A percentile compares a stretch with the other conserved stretches of the same genome.
Evolutionary conservation across 1,140 invertebrate genomes (phyloP).

Genomic region (Drosophila melanica): DNA sequence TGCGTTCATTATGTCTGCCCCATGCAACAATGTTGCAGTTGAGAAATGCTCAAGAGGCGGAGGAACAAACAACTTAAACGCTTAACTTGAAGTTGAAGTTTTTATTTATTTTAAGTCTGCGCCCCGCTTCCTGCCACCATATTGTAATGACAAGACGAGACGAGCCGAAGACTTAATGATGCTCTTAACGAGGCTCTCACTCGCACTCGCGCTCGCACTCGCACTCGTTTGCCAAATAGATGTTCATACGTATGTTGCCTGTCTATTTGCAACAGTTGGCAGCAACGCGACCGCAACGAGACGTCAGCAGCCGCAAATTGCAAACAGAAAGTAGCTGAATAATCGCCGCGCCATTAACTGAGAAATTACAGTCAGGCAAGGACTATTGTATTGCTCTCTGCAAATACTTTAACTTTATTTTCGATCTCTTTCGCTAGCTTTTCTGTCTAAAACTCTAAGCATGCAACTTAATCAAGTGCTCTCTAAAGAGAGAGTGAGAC

Average conservation of each 20-base stretch:
- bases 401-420: not conserved
- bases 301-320: conserved; percentile 34
- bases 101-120: conserved; percentile 79
- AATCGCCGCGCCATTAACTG: conserved; percentile 45
- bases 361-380: conserved; percentile 45
- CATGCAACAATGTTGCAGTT: conserved; percentile 76
- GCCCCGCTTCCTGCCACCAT: conserved; percentile 33
- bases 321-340: conserved; percentile 53
- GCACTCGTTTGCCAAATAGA: not conserved
- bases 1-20: conserved; percentile 66
- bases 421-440: not conserved
- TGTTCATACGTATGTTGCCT: conserved; percentile 16
- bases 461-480: too few relatives aligned
- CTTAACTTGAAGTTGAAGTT: conserved; percentile 72
- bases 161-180: conserved; percentile 59
- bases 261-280: conserved; percentile 47
- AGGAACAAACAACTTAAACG: conserved; percentile 80
- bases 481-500: too few relatives aligned
- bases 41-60: conserved; percentile 72
- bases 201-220: conserved; percentile 26
- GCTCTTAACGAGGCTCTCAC: conserved; percentile 52
- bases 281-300: not conserved
- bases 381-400: conserved; percentile 27
- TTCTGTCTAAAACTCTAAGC: not conserved
- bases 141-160: conserved; percentile 31